Conservation (phyloP, 2,113 vertebrate genomes). For the Anseranas semipalmata region DNA sequence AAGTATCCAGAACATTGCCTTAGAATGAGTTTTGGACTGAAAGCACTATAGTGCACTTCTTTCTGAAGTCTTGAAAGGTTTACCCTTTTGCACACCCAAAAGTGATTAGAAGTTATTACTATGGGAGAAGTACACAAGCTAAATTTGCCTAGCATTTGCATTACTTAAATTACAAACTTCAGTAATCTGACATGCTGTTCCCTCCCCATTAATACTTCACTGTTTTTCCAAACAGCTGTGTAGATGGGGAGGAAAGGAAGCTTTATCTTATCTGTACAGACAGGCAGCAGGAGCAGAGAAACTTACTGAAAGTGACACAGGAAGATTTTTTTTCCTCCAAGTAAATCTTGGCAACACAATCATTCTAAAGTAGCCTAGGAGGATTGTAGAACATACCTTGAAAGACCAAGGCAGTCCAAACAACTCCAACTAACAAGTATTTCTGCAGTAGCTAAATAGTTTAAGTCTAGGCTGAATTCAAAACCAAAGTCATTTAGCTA, state of each 20-base stretch:
- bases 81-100: background rate
- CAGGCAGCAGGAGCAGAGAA: background rate
- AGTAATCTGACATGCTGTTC: background rate
- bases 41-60: background rate
- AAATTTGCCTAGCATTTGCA: background rate
- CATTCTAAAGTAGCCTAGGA: background rate
- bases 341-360: background rate
- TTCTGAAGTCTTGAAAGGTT: background rate
- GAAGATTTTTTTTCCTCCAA: background rate
- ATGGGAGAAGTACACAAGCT: background rate
- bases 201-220: background rate
- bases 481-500: background rate
- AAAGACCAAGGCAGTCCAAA: background rate
- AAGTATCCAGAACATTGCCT: background rate
- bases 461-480: background rate
- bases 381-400: background rate
- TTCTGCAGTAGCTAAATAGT: background rate
- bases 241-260: background rate
- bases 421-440: background rate
- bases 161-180: background rate
- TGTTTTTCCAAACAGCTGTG: background rate
- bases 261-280: background rate
- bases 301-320: background rate
- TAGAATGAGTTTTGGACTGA: background rate
- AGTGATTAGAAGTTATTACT: background rate